Percentiles rank a stretch among this genome's conserved stretches.
These are phyloP conservation scores for Kuschelorhynchus macadamiae DNA, from an alignment of 2,888 invertebrate species.

Conservation along the genomic window DNA sequence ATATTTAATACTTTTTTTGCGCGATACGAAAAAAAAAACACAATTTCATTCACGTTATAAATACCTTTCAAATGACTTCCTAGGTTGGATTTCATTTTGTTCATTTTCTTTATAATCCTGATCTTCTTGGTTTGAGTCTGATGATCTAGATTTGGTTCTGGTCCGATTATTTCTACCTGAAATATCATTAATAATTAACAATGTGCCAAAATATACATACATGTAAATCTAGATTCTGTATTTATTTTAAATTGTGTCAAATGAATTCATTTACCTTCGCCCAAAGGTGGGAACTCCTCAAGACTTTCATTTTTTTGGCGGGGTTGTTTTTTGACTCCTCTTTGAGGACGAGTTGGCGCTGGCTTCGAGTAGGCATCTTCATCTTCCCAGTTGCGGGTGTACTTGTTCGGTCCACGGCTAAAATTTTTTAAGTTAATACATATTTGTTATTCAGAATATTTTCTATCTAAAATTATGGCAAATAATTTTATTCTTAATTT, in stretches of 20 bases:
- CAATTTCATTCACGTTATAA: too few relatives aligned
- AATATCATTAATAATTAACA: not conserved
- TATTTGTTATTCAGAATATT: too few relatives aligned
- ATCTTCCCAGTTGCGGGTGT: constrained; percentile 94
- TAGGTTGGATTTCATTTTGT: constrained; percentile 25
- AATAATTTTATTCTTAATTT: too few relatives aligned
- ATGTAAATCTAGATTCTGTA: not conserved
- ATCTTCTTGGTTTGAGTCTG: constrained; percentile 36
- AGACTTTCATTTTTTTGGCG: constrained; percentile 40
- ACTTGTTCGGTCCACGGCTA: constrained; percentile 92
- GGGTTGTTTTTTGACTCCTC: constrained; percentile 36
- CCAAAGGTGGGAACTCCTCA: constrained; percentile 60
- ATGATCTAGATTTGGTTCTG: constrained; percentile 29
- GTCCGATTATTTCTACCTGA: constrained; percentile 8
- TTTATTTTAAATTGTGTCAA: not conserved
- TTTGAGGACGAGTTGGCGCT: constrained; percentile 14
- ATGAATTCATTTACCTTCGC: constrained; percentile 13
- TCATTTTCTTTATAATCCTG: constrained; percentile 29
- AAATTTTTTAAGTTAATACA: constrained; percentile 7
- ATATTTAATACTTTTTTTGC: too few relatives aligned
- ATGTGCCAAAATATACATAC: too few relatives aligned
- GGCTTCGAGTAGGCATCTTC: constrained; percentile 86
- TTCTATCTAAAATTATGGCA: too few relatives aligned
- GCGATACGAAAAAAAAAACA: too few relatives aligned
- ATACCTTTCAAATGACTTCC: too few relatives aligned